Conservation (phyloP, 2,888 invertebrate species). For the Dexiosoma caninum region DNA sequence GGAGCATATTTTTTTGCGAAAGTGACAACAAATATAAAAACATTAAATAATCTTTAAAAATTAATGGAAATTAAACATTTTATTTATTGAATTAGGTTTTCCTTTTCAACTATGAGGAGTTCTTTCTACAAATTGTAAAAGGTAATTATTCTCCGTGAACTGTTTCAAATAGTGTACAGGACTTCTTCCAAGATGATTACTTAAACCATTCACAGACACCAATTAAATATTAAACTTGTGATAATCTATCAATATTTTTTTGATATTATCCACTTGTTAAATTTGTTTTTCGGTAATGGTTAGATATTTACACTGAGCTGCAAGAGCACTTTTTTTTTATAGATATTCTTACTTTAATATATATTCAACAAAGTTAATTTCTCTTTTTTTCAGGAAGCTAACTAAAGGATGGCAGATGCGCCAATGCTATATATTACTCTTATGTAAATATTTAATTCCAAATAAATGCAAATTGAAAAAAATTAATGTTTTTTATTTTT, state of each 20-base stretch:
- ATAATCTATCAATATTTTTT: slow-evolving; percentile 74
- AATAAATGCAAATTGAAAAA: no score
- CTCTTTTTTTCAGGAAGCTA: neutral
- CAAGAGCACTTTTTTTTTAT: neutral
- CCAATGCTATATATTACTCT: no score
- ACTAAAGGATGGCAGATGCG: neutral
- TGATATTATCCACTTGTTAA: slow-evolving; percentile 70
- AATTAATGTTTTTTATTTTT: neutral
- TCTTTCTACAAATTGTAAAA: neutral
- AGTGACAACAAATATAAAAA: slow-evolving; percentile 55
- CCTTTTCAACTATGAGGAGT: neutral
- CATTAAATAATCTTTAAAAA: neutral
- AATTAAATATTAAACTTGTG: slow-evolving; percentile 69
- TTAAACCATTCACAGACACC: slow-evolving; percentile 76
- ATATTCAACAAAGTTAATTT: neutral
- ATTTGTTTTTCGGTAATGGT: slow-evolving; percentile 72
- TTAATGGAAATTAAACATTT: no score
- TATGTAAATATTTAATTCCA: no score
- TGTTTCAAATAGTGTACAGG: no score
- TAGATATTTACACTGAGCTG: slow-evolving; percentile 73
- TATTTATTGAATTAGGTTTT: no score
- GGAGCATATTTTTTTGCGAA: slow-evolving; percentile 74
- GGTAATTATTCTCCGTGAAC: neutral
- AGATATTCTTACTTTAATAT: neutral
- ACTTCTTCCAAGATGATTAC: slow-evolving; percentile 72